Conservation (phyloP, 2,797 vertebrate species). For the Neosilurus mollespiculum region DNA sequence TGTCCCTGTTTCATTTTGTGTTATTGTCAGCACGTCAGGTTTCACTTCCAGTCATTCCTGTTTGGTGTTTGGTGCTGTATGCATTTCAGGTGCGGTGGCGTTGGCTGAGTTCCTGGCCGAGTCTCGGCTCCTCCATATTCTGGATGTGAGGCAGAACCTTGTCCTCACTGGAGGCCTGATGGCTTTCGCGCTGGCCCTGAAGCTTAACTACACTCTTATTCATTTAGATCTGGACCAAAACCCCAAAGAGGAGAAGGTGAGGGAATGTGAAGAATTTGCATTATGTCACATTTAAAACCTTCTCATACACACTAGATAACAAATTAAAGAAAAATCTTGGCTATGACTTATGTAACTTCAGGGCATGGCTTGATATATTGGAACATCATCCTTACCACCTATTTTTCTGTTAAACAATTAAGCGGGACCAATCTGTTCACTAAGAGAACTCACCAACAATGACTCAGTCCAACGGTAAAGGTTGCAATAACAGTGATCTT, state of each 20-base stretch:
- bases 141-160: slow-evolving; percentile 70
- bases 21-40: background rate
- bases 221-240: slow-evolving; percentile 66
- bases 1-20: background rate
- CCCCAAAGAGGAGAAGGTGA: slow-evolving; percentile 65
- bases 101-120: slow-evolving; percentile 75
- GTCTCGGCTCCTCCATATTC: slow-evolving; percentile 62
- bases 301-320: background rate
- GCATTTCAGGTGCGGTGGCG: slow-evolving; percentile 69
- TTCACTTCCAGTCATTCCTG: background rate
- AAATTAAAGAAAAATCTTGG: background rate
- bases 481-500: background rate
- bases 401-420: background rate
- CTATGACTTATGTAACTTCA: background rate
- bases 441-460: background rate
- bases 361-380: background rate
- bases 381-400: background rate
- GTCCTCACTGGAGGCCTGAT: slow-evolving; percentile 73
- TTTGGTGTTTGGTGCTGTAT: background rate
- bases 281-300: background rate
- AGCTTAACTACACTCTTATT: slow-evolving; percentile 70
- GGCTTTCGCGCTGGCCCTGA: slow-evolving; percentile 73
- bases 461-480: background rate
- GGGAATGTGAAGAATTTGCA: background rate
- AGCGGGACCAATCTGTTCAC: background rate